phyloP scores from a whole-genome alignment of 2,797 vertebrate species.

The Phylloscopus collybita region DNA sequence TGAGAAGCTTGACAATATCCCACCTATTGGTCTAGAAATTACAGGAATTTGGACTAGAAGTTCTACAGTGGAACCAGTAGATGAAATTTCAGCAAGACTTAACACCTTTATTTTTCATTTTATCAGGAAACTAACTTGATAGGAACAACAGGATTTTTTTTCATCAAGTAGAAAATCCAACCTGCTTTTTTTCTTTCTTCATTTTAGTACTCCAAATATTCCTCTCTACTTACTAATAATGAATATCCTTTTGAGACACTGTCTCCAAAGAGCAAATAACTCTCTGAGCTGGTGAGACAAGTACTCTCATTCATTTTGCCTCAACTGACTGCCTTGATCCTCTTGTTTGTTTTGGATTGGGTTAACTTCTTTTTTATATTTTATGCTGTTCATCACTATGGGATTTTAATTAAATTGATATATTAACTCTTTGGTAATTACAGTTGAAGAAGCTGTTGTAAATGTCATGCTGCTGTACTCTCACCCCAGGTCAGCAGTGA shows the following conservation, averaged over 20 bases:
- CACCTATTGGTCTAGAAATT: not conserved
- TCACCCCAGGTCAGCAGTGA: conserved; percentile 42
- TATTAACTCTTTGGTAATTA: conserved; percentile 74
- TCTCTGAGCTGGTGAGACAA: conserved; percentile 13
- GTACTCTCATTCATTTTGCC: conserved; percentile 51
- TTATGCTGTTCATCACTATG: conserved; percentile 66
- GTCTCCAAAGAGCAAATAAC: not conserved
- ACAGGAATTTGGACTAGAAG: not conserved
- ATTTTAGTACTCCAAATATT: not conserved
- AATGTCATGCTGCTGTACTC: conserved; percentile 60
- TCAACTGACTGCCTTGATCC: conserved; percentile 55
- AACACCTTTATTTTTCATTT: not conserved
- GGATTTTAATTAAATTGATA: conserved; percentile 79
- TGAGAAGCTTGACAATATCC: not conserved
- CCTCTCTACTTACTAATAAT: not conserved
- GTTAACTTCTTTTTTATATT: conserved; percentile 71
- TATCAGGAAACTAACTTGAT: not conserved
- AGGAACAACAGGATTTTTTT: not conserved
- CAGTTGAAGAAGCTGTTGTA: conserved; percentile 65
- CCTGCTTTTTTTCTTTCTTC: not conserved
- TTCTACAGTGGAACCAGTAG: not conserved
- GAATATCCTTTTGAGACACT: conserved; percentile 6
- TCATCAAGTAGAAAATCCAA: not conserved
- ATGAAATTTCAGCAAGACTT: not conserved
- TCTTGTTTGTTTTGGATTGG: conserved; percentile 63